Evolutionary conservation across 2,888 invertebrate species (phyloP), one percentile per base, ranked within the genome.

Genomic region (Caenorhabditis panamensis): DNA sequence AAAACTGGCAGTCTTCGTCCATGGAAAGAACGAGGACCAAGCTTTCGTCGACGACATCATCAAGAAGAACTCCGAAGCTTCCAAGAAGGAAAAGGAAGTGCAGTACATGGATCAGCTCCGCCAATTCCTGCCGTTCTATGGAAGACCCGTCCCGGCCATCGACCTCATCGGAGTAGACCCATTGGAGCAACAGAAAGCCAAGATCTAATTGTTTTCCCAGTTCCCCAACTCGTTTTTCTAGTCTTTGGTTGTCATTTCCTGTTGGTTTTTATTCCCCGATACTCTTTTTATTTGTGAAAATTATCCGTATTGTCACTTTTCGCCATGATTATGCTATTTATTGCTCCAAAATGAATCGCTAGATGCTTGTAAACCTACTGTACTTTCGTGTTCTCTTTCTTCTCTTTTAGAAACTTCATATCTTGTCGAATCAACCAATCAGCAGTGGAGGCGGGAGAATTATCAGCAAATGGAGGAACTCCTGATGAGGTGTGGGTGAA

Each of bases 1-100:
- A 6, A 83, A 85, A 67, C 58, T 85, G 36, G 78, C 83, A 9
- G 69, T 85, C 24, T 83, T 76, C 54, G 81, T 86, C 2, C 86
- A 85, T 58, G 78, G 84, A 51, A 78, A 82, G 54, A 59, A 64
- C 54, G 75, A 81, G 41, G 54, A 61, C 37, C 31, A 53, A 24
- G 49, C 41, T 20, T 56, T 58, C 9, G 67, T 79, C 0, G 69
- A 61, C 9, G 69, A 71, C 16, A 41, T 71, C 2, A 66, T 79
- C 20, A 56, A 80, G 66, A 68, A 66, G 36, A 84, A 86, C 41
- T 26, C 62, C 16, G 49, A 51, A 20, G 51, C 49, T 8, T 75
- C 69, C 11, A 75, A 67, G 53, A 80, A 80, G 41, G 80, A 83
- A 51, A 58, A 67, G 26, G 86, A 86, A 64, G 66, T 86, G 0